Conservation (phyloP, 2,888 invertebrate species). For the Fragum fragum region DNA sequence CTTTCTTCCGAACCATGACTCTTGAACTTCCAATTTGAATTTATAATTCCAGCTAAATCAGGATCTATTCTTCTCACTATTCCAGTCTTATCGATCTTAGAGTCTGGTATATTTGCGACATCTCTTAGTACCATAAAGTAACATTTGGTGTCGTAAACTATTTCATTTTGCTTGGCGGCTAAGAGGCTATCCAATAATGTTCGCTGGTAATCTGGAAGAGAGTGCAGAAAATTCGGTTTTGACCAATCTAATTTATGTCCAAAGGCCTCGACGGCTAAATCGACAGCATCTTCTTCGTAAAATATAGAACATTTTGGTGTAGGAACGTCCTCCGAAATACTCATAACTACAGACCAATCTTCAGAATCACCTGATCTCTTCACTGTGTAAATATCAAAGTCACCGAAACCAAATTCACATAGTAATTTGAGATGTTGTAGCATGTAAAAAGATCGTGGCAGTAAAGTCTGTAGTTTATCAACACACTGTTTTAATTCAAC, state of each 20-base stretch:
- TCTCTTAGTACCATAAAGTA: neutral
- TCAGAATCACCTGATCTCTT: neutral
- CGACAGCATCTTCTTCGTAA: neutral
- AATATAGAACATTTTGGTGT: neutral
- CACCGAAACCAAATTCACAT: neutral
- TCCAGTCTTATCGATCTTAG: neutral
- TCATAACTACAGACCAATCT: neutral
- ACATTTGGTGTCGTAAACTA: constrained; percentile 5
- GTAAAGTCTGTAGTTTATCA: neutral
- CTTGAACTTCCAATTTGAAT: constrained; percentile 7
- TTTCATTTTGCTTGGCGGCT: neutral
- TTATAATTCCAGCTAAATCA: neutral
- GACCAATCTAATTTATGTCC: neutral
- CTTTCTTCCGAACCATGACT: neutral
- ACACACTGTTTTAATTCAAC: neutral
- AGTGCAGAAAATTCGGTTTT: neutral
- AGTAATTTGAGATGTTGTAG: constrained; percentile 1
- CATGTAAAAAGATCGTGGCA: constrained; percentile 11
- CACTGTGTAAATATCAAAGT: constrained; percentile 3
- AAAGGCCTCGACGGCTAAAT: neutral
- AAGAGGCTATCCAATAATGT: neutral
- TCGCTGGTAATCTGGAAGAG: constrained; percentile 1
- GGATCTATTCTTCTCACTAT: neutral
- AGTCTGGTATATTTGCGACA: neutral
- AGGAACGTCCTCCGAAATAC: neutral